These are phyloP conservation scores for Blastobasis adustella DNA, from an alignment of 2,888 invertebrate genomes.

Conservation along the genomic window DNA sequence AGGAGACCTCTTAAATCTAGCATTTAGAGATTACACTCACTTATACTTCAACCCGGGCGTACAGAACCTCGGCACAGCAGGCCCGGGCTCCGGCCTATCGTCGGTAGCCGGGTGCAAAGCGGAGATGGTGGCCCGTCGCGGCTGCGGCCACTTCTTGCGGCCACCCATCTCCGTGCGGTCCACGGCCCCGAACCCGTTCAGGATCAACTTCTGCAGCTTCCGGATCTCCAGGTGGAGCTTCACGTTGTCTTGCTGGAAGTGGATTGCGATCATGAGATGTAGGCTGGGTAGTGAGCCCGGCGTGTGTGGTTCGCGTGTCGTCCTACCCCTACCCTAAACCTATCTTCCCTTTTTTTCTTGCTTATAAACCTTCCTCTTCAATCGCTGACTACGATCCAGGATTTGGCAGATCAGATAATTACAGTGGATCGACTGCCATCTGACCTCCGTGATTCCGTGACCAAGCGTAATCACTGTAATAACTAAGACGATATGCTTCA, in stretches of 20 bases:
- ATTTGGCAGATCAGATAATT: no score
- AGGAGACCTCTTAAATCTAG: no score
- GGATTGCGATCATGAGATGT: background rate
- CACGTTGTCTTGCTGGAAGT: slow-evolving; percentile 46
- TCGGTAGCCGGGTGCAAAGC: slow-evolving; percentile 33
- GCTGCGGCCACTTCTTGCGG: slow-evolving; percentile 35
- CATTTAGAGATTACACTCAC: slow-evolving; percentile 42
- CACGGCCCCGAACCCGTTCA: slow-evolving; percentile 47
- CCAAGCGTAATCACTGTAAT: no score
- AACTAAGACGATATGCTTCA: no score
- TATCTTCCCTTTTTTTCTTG: no score
- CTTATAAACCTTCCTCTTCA: no score
- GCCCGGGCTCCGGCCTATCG: slow-evolving; percentile 15
- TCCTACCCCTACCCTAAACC: no score
- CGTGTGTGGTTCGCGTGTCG: no score
- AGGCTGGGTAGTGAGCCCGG: no score
- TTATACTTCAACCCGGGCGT: slow-evolving; percentile 60
- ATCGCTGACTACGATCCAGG: no score
- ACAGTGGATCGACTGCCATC: no score
- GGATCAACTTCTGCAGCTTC: slow-evolving; percentile 41
- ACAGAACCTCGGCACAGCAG: slow-evolving; percentile 39
- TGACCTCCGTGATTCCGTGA: no score
- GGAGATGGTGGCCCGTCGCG: slow-evolving; percentile 51
- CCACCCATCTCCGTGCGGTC: slow-evolving; percentile 34
- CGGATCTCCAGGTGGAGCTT: slow-evolving; percentile 49